These are phyloP conservation scores for Capromys pilorides DNA, from an alignment of 2,797 vertebrate species.

Conservation along the genomic window DNA sequence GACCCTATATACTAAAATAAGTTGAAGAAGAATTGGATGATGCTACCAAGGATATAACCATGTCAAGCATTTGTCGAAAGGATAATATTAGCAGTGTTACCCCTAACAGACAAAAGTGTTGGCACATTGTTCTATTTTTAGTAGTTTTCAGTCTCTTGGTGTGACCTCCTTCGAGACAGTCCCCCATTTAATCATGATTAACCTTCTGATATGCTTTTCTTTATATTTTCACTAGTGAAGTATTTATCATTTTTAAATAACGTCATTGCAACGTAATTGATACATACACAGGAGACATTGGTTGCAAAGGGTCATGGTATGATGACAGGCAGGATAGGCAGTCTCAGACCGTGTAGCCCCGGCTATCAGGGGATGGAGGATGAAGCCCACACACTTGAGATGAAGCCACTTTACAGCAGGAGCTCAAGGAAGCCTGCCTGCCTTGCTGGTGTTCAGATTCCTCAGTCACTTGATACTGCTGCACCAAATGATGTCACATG, in stretches of 20 bases:
- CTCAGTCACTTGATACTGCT: not conserved
- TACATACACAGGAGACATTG: not conserved
- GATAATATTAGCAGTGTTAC: not conserved
- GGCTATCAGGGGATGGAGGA: not conserved
- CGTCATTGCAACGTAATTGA: not conserved
- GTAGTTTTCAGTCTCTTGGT: not conserved
- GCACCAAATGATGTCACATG: not conserved
- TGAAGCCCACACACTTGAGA: not conserved
- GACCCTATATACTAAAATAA: no score
- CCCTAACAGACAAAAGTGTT: not conserved
- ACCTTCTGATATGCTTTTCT: not conserved
- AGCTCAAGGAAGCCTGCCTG: not conserved
- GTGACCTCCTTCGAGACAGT: not conserved
- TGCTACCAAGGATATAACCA: not conserved
- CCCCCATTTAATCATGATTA: not conserved
- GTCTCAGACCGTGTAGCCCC: not conserved
- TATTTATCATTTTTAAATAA: not conserved
- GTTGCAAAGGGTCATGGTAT: not conserved
- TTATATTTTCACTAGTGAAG: not conserved
- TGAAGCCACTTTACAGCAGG: not conserved
- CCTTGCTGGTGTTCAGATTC: not conserved
- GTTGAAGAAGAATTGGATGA: no score
- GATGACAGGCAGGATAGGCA: not conserved
- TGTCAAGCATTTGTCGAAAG: not conserved
- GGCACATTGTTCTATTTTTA: not conserved